A percentile compares a stretch with the other conserved stretches of the same genome.
Conservation (phyloP, 64 coral and sea anemone species). For the Montipora capricornis region DNA sequence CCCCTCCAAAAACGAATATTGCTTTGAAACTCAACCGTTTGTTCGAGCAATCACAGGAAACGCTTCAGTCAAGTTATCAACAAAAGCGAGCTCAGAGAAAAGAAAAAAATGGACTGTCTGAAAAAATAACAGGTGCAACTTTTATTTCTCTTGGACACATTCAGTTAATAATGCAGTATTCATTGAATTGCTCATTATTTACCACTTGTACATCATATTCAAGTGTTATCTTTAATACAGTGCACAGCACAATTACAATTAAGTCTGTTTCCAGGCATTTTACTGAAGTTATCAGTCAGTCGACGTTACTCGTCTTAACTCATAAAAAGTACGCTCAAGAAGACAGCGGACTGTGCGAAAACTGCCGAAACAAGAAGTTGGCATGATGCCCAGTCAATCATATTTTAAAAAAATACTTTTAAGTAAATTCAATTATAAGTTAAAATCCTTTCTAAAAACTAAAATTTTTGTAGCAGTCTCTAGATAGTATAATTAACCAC, state of each 20-base stretch:
- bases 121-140: constrained; percentile 51
- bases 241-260: constrained; percentile 53
- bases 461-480: background rate
- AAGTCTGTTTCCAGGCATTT: constrained; percentile 41
- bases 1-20: background rate
- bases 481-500: background rate
- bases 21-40: too few species aligned
- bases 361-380: constrained; percentile 9
- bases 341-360: background rate
- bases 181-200: background rate
- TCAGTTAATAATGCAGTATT: background rate
- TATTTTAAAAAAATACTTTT: background rate
- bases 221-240: constrained; percentile 37
- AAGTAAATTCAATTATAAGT: background rate
- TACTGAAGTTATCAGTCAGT: background rate
- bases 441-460: background rate
- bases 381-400: background rate
- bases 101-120: background rate
- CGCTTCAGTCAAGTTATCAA: background rate
- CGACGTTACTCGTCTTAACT: background rate
- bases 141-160: constrained; percentile 35
- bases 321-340: constrained; percentile 7
- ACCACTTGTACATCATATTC: background rate
- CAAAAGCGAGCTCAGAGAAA: background rate
- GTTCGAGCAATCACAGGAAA: background rate